Base-by-base conservation (phyloP, 2,113 vertebrate species). In the Lophochroa leadbeateri region DNA sequence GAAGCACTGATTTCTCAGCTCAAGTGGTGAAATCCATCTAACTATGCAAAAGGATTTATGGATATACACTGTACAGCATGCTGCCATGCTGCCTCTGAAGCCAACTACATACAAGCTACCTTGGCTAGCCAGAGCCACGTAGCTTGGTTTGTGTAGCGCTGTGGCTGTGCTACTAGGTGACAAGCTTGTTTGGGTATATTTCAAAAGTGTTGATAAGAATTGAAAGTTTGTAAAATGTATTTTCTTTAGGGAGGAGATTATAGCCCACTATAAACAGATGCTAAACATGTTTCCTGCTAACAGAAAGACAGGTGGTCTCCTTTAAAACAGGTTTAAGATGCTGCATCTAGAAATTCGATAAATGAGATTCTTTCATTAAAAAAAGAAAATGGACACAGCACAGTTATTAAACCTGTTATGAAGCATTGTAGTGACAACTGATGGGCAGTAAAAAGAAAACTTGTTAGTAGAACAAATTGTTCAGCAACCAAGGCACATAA, bases 101-200 rank as follows among this genome's bases (percentile, higher is more conserved):
- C 46, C 28, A 53, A 20, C 31, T 52, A 7, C 29, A 43, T 70
- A 53, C 25, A 58, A 35, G 39, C 23, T n/a, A 31, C 5, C 41
- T 75, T 3, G 2, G 27, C n/a, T 19, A 29, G 9, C 13, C 47
- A 27, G 46, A 28, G 49, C 31, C 53, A 31, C 1, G 0, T 13
- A 28, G 20, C 17, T 3, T 1, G 6, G 2, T 24, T 31, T 57
- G 52, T 4, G 18, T 47, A 52, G 27, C 27, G 12, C 18, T 52
- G 43, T 17, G 10, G 18, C 0, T 60, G 65, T 27, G 17, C 58
- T 64, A 2, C 18, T 2, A 47, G 27, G 11, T 28, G 44, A 33
- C n/a, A 64, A 60, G 14, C 9, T 44, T 1, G 0, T 17, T 39
- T 0, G 1, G 1, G 6, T 33, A 0, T 31, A 10, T 60, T 35